Evolutionary conservation across 2,113 vertebrate genomes (phyloP).

Genomic region (Seriola dumerili): DNA sequence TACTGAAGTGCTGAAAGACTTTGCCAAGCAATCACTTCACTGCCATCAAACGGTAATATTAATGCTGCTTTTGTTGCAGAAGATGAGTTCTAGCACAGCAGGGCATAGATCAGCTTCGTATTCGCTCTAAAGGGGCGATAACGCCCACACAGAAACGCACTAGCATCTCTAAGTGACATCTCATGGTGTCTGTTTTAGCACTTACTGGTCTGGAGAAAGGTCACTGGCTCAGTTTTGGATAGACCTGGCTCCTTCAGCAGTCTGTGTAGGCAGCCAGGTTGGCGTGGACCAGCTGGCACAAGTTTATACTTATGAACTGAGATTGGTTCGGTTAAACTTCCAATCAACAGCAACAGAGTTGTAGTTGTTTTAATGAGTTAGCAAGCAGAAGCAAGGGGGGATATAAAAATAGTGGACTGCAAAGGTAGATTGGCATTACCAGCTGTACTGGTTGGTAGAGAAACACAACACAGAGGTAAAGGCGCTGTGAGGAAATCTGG

Average conservation of each 20-base stretch:
- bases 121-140: slow-evolving; percentile 48
- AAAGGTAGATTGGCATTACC: slow-evolving; percentile 26
- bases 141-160: slow-evolving; percentile 49
- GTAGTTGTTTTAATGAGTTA: slow-evolving; percentile 44
- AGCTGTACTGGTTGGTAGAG: slow-evolving; percentile 7
- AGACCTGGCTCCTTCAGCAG: slow-evolving; percentile 33
- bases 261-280: slow-evolving; percentile 48
- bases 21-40: slow-evolving; percentile 42
- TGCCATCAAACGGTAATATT: slow-evolving; percentile 64
- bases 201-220: slow-evolving; percentile 47
- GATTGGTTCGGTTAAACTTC: slow-evolving; percentile 38
- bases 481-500: slow-evolving; percentile 26
- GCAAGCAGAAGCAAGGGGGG: slow-evolving; percentile 19
- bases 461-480: slow-evolving; percentile 17
- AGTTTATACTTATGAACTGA: slow-evolving; percentile 48
- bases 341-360: slow-evolving; percentile 36
- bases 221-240: slow-evolving; percentile 37
- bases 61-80: slow-evolving; percentile 56
- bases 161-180: slow-evolving; percentile 51
- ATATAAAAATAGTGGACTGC: slow-evolving; percentile 27
- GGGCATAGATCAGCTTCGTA: slow-evolving; percentile 50
- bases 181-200: slow-evolving; percentile 44
- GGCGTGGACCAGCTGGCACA: slow-evolving; percentile 35
- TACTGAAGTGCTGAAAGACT: slow-evolving; percentile 23
- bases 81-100: slow-evolving; percentile 50